A percentile compares a stretch with the other conserved stretches of the same genome.
These are phyloP conservation scores for Osedax frankpressi DNA, from an alignment of 2,888 invertebrate genomes.

Conservation along the genomic window DNA sequence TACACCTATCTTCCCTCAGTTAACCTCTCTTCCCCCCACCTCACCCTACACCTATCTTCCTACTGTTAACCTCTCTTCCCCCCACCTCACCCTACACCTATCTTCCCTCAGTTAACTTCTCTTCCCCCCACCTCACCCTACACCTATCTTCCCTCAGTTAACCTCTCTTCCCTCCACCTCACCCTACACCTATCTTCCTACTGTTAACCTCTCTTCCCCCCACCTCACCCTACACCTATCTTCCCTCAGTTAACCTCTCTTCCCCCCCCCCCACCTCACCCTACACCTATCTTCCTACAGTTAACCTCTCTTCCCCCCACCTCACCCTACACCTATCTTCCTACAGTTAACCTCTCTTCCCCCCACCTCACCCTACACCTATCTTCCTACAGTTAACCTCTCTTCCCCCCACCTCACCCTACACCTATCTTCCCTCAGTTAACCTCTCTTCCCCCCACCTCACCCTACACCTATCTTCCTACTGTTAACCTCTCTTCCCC, in stretches of 20 bases:
- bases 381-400: too few species aligned
- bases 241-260: too few species aligned
- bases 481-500: neutral
- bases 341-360: neutral
- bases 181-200: neutral
- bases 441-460: too few species aligned
- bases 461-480: neutral
- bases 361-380: neutral
- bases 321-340: too few species aligned
- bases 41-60: constrained; percentile 56
- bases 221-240: neutral
- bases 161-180: neutral
- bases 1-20: neutral
- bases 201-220: too few species aligned
- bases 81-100: constrained; percentile 67
- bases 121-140: neutral
- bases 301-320: neutral
- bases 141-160: too few species aligned
- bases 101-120: neutral
- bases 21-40: too few species aligned
- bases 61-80: constrained; percentile 79
- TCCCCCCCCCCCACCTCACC: neutral
- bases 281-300: neutral
- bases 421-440: neutral
- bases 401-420: neutral